Evolutionary conservation across 2,797 vertebrate genomes (phyloP).

Genomic region (Cephalopachus bancanus): DNA sequence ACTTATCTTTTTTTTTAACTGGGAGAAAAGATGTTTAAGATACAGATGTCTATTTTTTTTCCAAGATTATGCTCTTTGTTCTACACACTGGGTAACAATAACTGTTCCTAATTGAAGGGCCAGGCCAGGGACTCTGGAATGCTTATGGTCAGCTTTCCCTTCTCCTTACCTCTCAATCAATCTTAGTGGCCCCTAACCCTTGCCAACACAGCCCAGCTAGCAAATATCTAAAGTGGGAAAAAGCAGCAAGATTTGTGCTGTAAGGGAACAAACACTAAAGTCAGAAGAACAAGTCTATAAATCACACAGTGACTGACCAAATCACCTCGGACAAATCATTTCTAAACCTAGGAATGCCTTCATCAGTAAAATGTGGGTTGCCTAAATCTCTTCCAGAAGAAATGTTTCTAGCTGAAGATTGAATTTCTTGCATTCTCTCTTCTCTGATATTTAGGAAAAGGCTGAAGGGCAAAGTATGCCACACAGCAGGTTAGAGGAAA

Average conservation of each 20-base stretch:
- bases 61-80: conserved; percentile 13
- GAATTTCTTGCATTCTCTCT: not conserved
- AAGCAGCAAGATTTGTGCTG: conserved; percentile 25
- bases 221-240: not conserved
- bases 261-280: not conserved
- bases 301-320: not conserved
- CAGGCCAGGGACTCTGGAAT: not conserved
- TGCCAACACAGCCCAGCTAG: not conserved
- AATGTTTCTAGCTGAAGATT: not conserved
- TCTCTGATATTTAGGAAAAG: not conserved
- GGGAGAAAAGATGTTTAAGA: conserved; percentile 21
- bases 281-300: not conserved
- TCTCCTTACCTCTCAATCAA: not conserved
- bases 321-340: not conserved
- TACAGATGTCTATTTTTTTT: not conserved
- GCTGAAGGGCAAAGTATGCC: not conserved
- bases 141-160: not conserved
- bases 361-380: not conserved
- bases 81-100: not conserved
- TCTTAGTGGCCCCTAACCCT: not conserved
- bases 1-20: not conserved
- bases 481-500: not conserved
- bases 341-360: not conserved
- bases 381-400: conserved; percentile 9
- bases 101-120: not conserved